phyloP scores from a whole-genome alignment of 2,797 vertebrate genomes.

The Myioborus miniatus region DNA sequence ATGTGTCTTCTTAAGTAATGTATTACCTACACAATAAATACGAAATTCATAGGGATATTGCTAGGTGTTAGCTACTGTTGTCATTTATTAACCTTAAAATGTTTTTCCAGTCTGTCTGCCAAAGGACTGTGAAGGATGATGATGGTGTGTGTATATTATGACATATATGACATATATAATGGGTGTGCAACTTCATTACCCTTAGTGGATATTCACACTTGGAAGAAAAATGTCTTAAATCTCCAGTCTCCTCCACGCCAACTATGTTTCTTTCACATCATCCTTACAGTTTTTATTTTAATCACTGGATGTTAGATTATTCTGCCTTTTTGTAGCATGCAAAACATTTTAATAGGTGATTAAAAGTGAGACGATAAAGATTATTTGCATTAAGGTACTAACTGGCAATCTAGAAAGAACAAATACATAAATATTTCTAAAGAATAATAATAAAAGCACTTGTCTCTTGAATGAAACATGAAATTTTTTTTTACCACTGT shows the following conservation, averaged over 20 bases:
- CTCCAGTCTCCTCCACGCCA: constrained; percentile 12
- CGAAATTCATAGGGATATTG: background rate
- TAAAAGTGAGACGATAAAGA: background rate
- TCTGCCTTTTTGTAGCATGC: background rate
- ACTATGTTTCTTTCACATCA: background rate
- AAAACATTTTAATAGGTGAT: background rate
- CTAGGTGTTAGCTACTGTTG: background rate
- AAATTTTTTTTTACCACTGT: background rate
- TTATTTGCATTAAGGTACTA: background rate
- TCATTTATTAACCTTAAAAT: constrained; percentile 3
- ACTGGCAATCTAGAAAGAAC: background rate
- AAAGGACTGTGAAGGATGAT: background rate
- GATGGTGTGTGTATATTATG: background rate
- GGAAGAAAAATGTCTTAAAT: constrained; percentile 10
- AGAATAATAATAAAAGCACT: background rate
- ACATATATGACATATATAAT: background rate
- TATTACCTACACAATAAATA: constrained; percentile 19
- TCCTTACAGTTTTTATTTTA: background rate
- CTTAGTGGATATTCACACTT: background rate
- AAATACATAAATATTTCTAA: background rate
- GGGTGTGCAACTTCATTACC: background rate
- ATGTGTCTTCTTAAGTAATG: background rate
- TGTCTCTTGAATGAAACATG: background rate
- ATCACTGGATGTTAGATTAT: background rate
- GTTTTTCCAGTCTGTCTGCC: constrained; percentile 33